Base-by-base conservation (phyloP, 2,113 vertebrate genomes). In the Sturnira hondurensis region DNA sequence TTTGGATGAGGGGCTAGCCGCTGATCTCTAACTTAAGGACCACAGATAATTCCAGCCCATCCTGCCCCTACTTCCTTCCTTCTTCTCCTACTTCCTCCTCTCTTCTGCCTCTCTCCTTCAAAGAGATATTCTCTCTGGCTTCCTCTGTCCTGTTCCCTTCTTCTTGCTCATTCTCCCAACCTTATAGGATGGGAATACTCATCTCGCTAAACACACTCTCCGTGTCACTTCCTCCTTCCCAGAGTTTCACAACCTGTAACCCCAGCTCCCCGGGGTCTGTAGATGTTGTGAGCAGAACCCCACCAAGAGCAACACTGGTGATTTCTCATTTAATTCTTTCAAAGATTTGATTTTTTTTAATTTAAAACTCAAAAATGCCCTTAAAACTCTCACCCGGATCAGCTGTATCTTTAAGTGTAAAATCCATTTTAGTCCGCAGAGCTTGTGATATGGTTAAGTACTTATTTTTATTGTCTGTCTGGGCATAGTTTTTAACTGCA, bases 401-500 rank as follows among this genome's bases (percentile, higher is more conserved):
- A 95, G 97, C 96, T 98, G 50, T 98, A 97, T 97, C 98, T 98
- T 98, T 98, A 98, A 99, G 98, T 98, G 97, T 98, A 98, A 99
- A 99, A 98, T 99, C 98, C 98, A 98, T 99, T 99, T 98, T 97
- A 98, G 98, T 98, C 98, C 91, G 97, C 98, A 97, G 98, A 99
- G 98, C 98, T 98, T 87, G 97, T 81, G 98, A 98, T 98, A 98
- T 90, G 97, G 98, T 98, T 98, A 98, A 98, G 98, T 98, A 98
- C 98, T 98, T 98, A 98, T 98, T 99, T 99, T 99, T 99, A 98
- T 99, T 99, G 99, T 99, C 98, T 99, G 98, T 98, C 98, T 98
- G 98, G 98, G 98, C 98, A 98, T 97, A 98, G 98, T 98, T 98
- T 98, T 98, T 98, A 98, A 98, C 98, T 98, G 98, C 98, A 98